Conservation (phyloP, 2,797 vertebrate genomes). For the Heteromormyrus szaboi region DNA sequence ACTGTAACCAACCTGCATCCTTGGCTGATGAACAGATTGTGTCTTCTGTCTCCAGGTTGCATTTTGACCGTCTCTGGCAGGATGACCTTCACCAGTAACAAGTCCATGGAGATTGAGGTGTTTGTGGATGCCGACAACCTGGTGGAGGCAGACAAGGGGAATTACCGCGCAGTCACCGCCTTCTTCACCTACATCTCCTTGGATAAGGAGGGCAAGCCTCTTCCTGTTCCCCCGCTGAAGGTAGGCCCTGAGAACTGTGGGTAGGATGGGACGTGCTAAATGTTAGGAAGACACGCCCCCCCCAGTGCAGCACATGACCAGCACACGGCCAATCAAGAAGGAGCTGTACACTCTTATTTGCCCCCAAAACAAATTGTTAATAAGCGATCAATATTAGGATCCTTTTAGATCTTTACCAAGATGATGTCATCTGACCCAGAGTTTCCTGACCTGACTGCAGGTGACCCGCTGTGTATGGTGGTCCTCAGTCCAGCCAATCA, state of each 20-base stretch:
- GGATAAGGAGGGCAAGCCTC: constrained; percentile 74
- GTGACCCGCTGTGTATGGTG: neutral
- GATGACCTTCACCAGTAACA: constrained; percentile 89
- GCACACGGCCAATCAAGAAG: neutral
- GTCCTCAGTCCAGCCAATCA: neutral
- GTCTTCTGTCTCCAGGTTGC: constrained; percentile 57
- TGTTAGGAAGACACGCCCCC: neutral
- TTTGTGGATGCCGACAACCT: constrained; percentile 78
- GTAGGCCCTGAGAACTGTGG: constrained; percentile 47
- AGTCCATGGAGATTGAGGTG: constrained; percentile 94
- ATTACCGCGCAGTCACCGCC: constrained; percentile 81
- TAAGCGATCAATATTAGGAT: neutral
- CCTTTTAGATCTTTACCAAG: neutral
- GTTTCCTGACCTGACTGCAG: neutral
- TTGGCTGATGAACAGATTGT: neutral
- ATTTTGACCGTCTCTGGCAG: constrained; percentile 85
- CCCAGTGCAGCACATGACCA: neutral
- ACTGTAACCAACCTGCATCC: neutral
- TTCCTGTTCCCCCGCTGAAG: constrained; percentile 76
- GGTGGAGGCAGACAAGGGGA: constrained; percentile 58
- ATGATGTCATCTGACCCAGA: neutral
- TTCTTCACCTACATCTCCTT: constrained; percentile 92
- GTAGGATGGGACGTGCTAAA: neutral
- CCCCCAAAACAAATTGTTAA: neutral
- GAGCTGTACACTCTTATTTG: neutral